Conservation (phyloP, 2,113 vertebrate species). For the Ahaetulla prasina region DNA sequence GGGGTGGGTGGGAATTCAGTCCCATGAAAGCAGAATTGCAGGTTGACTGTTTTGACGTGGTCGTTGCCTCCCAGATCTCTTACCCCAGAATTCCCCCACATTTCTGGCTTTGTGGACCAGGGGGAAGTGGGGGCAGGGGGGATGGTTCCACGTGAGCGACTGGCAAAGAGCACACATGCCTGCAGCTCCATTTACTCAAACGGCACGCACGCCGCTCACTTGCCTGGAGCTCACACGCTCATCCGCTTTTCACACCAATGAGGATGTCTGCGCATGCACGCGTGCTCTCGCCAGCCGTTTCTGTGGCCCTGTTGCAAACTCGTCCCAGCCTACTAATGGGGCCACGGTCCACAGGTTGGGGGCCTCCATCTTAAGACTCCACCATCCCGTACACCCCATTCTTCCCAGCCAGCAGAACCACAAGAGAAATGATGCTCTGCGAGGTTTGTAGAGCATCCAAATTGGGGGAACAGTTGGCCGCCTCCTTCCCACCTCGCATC, state of each 20-base stretch:
- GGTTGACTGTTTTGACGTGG: fast-evolving
- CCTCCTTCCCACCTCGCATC: neutral
- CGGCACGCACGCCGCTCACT: fast-evolving
- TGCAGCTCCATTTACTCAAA: no score
- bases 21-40: neutral
- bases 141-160: no score
- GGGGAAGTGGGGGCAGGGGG: no score
- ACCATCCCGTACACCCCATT: neutral
- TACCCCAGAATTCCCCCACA: neutral
- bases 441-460: neutral
- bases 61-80: neutral
- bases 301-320: no score
- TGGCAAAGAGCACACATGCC: no score
- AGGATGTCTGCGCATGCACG: fast-evolving
- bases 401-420: neutral
- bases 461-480: neutral
- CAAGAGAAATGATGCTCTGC: neutral
- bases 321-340: no score
- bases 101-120: no score
- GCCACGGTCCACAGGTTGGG: no score
- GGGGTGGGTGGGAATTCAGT: neutral
- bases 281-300: no score
- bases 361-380: no score
- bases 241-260: no score
- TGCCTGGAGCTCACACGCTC: no score